Percentiles rank a stretch among this genome's conserved stretches.
These are phyloP conservation scores for Brachymystax lenok DNA, from an alignment of 2,797 vertebrate species.

Conservation along the genomic window DNA sequence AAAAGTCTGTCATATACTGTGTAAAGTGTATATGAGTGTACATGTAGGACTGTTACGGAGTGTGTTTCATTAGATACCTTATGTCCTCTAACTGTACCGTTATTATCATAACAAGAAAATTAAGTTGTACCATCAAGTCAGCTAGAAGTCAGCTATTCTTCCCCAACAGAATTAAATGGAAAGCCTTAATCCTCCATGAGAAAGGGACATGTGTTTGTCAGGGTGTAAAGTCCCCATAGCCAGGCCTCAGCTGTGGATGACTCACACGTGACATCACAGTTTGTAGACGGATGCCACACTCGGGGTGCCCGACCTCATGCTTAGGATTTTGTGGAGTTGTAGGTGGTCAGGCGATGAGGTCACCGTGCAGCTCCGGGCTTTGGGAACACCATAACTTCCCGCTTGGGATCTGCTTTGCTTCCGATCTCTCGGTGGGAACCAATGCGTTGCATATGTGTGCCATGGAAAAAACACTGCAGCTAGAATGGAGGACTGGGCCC, in stretches of 20 bases:
- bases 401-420: constrained; percentile 55
- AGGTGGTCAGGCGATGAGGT: constrained; percentile 73
- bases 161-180: constrained; percentile 33
- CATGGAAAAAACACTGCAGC: constrained; percentile 65
- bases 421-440: constrained; percentile 65
- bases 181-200: constrained; percentile 49
- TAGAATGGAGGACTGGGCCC: constrained; percentile 51
- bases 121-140: neutral
- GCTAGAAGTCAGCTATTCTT: constrained; percentile 25
- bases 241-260: constrained; percentile 54
- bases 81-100: neutral
- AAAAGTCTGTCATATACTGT: neutral
- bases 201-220: constrained; percentile 54
- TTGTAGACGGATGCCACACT: constrained; percentile 64
- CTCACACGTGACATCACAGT: constrained; percentile 68
- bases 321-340: constrained; percentile 63
- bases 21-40: constrained; percentile 7
- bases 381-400: constrained; percentile 62
- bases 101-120: neutral
- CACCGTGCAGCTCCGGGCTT: constrained; percentile 58
- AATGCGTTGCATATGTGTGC: constrained; percentile 39
- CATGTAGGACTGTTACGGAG: neutral
- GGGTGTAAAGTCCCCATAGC: constrained; percentile 50
- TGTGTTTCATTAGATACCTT: neutral
- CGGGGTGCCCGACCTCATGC: constrained; percentile 59